Conservation (phyloP, 2,113 vertebrate genomes). For the Crocuta crocuta region DNA sequence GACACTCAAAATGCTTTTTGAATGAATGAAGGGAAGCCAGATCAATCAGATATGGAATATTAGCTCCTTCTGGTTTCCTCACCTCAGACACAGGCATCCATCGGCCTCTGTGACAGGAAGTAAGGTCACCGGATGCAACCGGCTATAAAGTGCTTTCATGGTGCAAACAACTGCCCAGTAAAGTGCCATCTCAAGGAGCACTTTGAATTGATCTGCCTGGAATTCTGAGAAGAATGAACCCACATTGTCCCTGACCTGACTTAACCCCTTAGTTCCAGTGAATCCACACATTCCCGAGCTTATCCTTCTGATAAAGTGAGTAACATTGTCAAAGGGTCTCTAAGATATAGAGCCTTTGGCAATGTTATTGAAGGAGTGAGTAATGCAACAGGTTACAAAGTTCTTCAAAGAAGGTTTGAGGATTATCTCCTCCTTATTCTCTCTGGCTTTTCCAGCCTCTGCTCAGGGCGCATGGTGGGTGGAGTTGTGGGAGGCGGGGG, state of each 20-base stretch:
- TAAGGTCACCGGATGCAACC: not conserved
- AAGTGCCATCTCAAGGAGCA: not conserved
- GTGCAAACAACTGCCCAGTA: not conserved
- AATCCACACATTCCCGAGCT: slow-evolving; percentile 81
- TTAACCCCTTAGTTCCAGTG: slow-evolving; percentile 68
- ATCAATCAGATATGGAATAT: not conserved
- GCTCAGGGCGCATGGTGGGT: not conserved
- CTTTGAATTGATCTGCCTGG: not conserved
- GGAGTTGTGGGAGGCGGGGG: too few relatives aligned
- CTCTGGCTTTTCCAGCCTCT: not conserved
- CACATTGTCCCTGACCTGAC: slow-evolving; percentile 1
- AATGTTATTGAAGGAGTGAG: slow-evolving; percentile 58
- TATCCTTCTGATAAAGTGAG: slow-evolving; percentile 80
- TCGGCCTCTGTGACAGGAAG: not conserved
- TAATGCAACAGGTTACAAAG: not conserved
- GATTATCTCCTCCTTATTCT: not conserved
- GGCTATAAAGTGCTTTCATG: not conserved
- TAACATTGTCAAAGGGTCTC: not conserved
- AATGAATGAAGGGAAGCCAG: not conserved
- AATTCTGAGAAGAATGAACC: not conserved
- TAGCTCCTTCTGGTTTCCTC: not conserved
- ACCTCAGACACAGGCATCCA: not conserved
- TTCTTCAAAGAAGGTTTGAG: not conserved
- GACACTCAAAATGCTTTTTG: not conserved
- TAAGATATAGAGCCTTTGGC: not conserved